These are phyloP conservation scores for Holcopasites calliopsidis DNA, from an alignment of 1,140 invertebrate species.

Conservation along the genomic window DNA sequence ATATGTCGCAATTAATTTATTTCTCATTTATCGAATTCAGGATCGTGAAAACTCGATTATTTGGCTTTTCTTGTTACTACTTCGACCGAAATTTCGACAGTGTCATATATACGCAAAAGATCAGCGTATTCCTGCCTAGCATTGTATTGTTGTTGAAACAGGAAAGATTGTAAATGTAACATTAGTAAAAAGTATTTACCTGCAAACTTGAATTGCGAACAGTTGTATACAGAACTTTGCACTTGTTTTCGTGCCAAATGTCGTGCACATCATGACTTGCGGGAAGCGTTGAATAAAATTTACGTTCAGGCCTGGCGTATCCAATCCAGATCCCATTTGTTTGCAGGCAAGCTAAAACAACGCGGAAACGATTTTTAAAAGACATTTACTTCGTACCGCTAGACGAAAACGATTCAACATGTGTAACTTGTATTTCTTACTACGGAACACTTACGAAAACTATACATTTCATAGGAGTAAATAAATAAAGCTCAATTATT, in stretches of 20 bases:
- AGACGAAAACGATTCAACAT: no score
- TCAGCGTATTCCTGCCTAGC: not conserved
- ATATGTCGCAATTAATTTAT: not conserved
- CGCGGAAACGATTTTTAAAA: no score
- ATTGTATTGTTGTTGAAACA: not conserved
- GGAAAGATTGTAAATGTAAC: no score
- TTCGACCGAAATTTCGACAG: not conserved
- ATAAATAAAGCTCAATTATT: no score
- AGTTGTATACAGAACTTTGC: conserved; percentile 9
- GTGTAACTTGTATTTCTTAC: no score
- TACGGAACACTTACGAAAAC: no score
- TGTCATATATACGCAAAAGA: not conserved
- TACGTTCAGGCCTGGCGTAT: not conserved
- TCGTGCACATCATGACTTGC: not conserved
- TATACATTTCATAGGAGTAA: no score
- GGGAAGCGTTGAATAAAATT: not conserved
- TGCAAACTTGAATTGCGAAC: not conserved
- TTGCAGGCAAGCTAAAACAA: not conserved
- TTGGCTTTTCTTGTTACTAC: no score
- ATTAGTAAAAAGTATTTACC: no score
- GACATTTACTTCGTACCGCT: no score
- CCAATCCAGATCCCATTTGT: not conserved
- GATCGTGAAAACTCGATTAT: not conserved
- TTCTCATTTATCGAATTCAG: not conserved
- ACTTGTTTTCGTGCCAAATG: not conserved